Base-by-base conservation (phyloP, 2,797 vertebrate genomes). In the Neopelma chrysocephalum region DNA sequence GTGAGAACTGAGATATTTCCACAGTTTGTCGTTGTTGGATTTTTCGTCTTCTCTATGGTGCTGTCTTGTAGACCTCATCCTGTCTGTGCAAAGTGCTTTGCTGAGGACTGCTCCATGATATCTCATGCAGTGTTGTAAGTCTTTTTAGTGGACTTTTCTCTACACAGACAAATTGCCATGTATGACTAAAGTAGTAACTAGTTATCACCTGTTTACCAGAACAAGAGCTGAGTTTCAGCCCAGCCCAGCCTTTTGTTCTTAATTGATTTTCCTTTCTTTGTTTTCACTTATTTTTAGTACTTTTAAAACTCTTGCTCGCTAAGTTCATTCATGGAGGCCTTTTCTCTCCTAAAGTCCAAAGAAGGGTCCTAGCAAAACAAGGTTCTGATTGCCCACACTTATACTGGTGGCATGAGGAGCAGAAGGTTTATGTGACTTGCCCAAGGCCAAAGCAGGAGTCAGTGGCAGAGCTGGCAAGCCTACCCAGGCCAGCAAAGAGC, bases 1-100 rank as follows among this genome's bases (percentile, higher is more conserved):
- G 19, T 13, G 12, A 47, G 36, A 58, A 57, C 20, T 71, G 56
- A 78, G 68, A 8, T 47, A 51, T 53, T 43, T 87, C 50, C 27
- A 1, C 18, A 62, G 57, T 58, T 68, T 3, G 8, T 42, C 23
- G 15, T 65, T 16, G 3, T 89, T 65, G 90, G 61, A 4, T 42
- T 70, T 88, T 65, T 76, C 10, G 85, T 60, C 58, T 85, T 96
- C 75, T 90, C 38, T 51, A 62, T 94, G 53, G 54, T 94, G 66
- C 77, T 86, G 90, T 89, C 61, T 72, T 89, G 86, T 92, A 96
- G 86, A 89, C 40, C 54, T 90, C 78, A 87, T 82, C 23, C 27
- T 94, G 90, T 96, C 48, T 84, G 86, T 93, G 83, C 78, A 38
- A 83, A 96, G 66, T 0, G 68, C 64, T 95, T 90, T 87, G 92